These are phyloP conservation scores for Atherix ibis DNA, from an alignment of 2,888 invertebrate genomes.

Conservation along the genomic window DNA sequence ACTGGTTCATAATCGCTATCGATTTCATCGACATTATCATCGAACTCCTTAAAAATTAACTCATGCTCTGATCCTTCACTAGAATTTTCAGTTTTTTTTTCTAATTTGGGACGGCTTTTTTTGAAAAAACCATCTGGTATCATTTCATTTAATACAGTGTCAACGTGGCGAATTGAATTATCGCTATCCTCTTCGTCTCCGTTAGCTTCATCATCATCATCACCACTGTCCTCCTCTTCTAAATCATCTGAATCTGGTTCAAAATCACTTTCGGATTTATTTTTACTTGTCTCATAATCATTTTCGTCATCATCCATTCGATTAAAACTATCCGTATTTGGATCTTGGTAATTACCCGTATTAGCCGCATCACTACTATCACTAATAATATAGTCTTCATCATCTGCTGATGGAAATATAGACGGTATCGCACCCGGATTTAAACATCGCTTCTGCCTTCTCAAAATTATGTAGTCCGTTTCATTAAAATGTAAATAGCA, in stretches of 20 bases:
- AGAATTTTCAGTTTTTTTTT: no score
- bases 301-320: neutral
- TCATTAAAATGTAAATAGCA: neutral
- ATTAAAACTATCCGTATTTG: neutral
- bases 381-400: neutral
- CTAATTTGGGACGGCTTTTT: no score
- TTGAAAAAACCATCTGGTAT: no score
- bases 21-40: neutral
- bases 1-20: conserved; percentile 3
- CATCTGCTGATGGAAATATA: neutral
- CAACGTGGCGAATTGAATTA: no score
- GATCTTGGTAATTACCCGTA: neutral
- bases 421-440: no score
- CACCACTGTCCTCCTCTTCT: neutral
- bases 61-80: neutral
- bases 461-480: conserved; percentile 1
- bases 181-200: neutral
- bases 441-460: no score
- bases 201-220: neutral
- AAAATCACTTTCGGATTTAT: neutral
- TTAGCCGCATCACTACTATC: neutral
- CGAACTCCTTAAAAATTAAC: neutral
- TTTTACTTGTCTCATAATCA: neutral
- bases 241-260: no score
- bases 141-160: no score